Base-by-base conservation (phyloP, 1,140 invertebrate genomes). In the Drosophila varians region DNA sequence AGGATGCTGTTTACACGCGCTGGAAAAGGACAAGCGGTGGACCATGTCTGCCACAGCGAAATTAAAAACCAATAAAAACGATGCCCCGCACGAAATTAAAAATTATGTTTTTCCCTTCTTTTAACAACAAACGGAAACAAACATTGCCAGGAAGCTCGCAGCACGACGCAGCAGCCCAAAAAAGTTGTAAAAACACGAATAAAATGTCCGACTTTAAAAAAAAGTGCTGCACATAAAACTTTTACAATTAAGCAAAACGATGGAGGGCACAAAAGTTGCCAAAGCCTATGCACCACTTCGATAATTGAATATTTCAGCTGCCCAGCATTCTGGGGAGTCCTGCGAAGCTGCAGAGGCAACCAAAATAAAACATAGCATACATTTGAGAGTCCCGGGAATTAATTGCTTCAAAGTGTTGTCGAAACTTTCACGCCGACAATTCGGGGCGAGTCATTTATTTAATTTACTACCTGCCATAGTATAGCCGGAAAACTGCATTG, bases 41-140 rank as follows among this genome's bases (percentile, higher is more conserved):
- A 55, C 56, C 73, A 53, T 68, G 64, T 77, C 78, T 77, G 79
- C 70, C 28, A 43, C 62, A 70, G 55, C 60, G 82, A 87, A 86
- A 86, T 86, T 86, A 86, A 86, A 86, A 86, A 86, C 82, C 82
- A 86, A 86, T 86, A 86, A 86, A 87, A 86, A 82, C 46, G 64
- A 47, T 5, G 73, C 69, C 57, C 52, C 73, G 52, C 73, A 74
- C 62, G 72, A 86, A 86, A 86, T 86, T 86, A 87, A 86, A 86
- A 86, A 86, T 86, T 87, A 86, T 86, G 82, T 86, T 86, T 83
- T 86, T 62, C 68, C 74, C 61, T 61, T 68, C 78, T 58, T 77
- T 74, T 51, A 61, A 74, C 54, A 82, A 49, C 49, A 73, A 65
- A 28, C 45, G 69, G 58, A 57, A 84, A 72, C 60, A 78, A 83